Evolutionary conservation across 2,797 vertebrate genomes (phyloP).

Genomic region (Hippopotamyrus pictus): DNA sequence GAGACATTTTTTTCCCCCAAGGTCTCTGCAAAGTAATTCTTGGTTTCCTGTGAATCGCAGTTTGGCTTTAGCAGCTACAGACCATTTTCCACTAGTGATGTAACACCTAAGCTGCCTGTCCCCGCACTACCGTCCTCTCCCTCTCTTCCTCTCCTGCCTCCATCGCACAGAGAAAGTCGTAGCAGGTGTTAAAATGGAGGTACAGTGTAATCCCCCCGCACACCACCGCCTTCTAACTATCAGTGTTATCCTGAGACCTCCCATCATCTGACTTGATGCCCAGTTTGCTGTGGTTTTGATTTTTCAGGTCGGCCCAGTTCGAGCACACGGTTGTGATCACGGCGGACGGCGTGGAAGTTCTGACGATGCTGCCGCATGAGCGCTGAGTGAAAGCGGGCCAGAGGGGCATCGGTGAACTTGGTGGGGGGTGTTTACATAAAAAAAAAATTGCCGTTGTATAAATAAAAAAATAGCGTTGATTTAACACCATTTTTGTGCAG

Average conservation of each 20-base stretch:
- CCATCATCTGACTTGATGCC: background rate
- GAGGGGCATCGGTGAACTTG: background rate
- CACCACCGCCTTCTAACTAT: background rate
- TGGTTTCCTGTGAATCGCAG: conserved; percentile 1
- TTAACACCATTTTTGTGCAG: background rate
- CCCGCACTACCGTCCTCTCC: background rate
- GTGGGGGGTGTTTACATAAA: background rate
- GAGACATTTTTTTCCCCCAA: background rate
- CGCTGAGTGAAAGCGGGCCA: conserved; percentile 29
- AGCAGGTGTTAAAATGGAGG: conserved; percentile 14
- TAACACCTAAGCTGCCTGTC: background rate
- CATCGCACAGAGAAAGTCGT: background rate
- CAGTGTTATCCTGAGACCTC: background rate
- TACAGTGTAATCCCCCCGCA: background rate
- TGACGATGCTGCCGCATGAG: conserved; percentile 65
- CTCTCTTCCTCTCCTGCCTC: background rate
- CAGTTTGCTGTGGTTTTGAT: background rate
- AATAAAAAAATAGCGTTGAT: background rate
- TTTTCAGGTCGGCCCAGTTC: conserved; percentile 85
- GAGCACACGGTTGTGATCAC: conserved; percentile 89
- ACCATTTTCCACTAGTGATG: background rate
- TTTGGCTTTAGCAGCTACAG: background rate
- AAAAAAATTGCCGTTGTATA: background rate
- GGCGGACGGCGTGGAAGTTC: conserved; percentile 75
- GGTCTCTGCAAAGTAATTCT: background rate